Percentiles rank a stretch among this genome's conserved stretches.
These are phyloP conservation scores for Trichonephila clavata DNA, from an alignment of 1,140 invertebrate genomes.

Conservation along the genomic window DNA sequence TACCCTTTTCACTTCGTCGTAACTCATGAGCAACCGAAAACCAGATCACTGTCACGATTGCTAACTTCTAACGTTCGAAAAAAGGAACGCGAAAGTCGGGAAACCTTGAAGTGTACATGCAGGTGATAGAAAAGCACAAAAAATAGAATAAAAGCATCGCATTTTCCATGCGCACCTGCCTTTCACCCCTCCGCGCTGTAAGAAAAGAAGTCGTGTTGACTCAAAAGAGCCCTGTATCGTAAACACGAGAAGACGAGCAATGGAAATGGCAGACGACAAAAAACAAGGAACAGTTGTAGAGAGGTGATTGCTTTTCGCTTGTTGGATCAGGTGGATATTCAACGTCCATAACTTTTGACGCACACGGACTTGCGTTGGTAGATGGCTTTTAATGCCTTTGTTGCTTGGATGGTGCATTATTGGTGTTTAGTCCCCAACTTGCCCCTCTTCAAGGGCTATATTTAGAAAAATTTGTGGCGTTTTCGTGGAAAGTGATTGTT, in stretches of 20 bases:
- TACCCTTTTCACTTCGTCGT: background rate
- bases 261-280: background rate
- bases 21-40: background rate
- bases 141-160: background rate
- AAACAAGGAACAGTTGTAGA: background rate
- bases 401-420: background rate
- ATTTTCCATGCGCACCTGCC: background rate
- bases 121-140: background rate
- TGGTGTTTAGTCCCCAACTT: background rate
- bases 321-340: background rate
- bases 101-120: constrained; percentile 1
- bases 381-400: background rate
- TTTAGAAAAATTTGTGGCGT: too few relatives aligned
- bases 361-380: background rate
- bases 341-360: background rate
- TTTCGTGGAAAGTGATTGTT: too few relatives aligned
- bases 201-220: constrained; percentile 10
- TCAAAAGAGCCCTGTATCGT: background rate
- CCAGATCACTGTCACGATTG: background rate
- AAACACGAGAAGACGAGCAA: background rate
- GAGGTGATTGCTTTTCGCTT: background rate
- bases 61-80: background rate
- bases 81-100: background rate
- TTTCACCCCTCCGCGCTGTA: background rate
- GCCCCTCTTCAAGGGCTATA: background rate